Evolutionary conservation across 2,113 vertebrate species (phyloP), one percentile per base, ranked within the genome.

Genomic region (Gobio gobio): DNA sequence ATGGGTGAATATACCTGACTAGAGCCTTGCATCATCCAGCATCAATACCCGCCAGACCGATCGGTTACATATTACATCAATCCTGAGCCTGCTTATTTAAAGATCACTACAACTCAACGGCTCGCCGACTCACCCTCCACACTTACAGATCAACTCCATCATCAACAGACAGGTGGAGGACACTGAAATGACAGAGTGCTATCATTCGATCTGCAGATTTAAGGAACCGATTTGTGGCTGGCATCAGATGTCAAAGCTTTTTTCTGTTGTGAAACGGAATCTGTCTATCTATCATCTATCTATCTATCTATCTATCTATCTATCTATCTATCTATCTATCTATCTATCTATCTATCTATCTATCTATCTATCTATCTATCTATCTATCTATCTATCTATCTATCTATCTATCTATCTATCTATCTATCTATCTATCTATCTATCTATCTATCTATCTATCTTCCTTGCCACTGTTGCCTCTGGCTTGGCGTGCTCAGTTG

Each of bases 61-160:
- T 87, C 75, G 29, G 6, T 87, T 83, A 85, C 84, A 76, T 73
- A 63, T 64, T 59, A 70, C 78, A 79, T 76, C 82, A 79, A 84
- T 78, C 87, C 80, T 82, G 87, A 79, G 86, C 76, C 54, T 51
- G 45, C 85, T 86, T 86, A 87, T 79, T 90, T 88, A 86, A 82
- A 73, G 79, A 82, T 82, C 79, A 68, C 22, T 26, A 22, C 5
- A 26, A 13, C 4, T 79, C 13, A 63, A 16, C 26, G 24, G 61
- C 45, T 54, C 61, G 10, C 0, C 5, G n/a, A 45, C 47, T 49
- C 43, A 8, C 33, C 61, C 45, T 33, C 26, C 63, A 22, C 45
- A 68, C 40, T 68, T n/a, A 68, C 79, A 68, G 3, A 47, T 36
- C 79, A 68, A 5, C 63, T 68, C 56, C 63, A 81, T 81, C 61